Evolutionary conservation across 2,888 invertebrate species (phyloP).

Genomic region (Taenaris catops): DNA sequence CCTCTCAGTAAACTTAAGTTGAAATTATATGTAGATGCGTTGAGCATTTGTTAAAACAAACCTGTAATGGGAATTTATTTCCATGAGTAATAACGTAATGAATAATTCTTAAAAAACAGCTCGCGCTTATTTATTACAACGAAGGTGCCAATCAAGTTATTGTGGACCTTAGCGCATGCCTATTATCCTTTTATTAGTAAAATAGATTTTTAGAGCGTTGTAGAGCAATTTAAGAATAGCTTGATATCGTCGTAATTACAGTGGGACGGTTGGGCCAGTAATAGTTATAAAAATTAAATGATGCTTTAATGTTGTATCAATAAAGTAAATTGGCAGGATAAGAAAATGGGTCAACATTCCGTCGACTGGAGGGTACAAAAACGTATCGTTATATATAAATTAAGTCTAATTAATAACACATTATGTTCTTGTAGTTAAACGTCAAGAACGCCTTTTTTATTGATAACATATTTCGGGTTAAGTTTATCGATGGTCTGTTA

Average conservation of each 20-base stretch:
- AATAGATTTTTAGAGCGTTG: conserved; percentile 52
- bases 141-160: conserved; percentile 53
- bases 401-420: conserved; percentile 11
- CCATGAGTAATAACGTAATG: conserved; percentile 38
- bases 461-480: neutral
- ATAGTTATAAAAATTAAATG: conserved; percentile 69
- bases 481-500: too few relatives aligned
- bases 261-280: conserved; percentile 55
- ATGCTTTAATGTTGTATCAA: conserved; percentile 68
- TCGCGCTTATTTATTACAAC: conserved; percentile 40
- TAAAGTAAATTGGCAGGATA: conserved; percentile 75
- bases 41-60: conserved; percentile 5
- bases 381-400: conserved; percentile 18
- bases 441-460: neutral
- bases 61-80: conserved; percentile 28
- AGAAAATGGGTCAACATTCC: conserved; percentile 60
- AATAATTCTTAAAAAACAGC: conserved; percentile 24
- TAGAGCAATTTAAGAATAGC: conserved; percentile 69
- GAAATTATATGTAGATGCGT: too few relatives aligned
- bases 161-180: conserved; percentile 37
- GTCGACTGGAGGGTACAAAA: conserved; percentile 32
- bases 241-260: conserved; percentile 65
- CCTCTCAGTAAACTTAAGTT: too few relatives aligned
- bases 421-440: conserved; percentile 2
- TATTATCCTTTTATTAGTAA: conserved; percentile 51